Base-by-base conservation (phyloP, 2,888 invertebrate species). In the Macaria liturata region DNA sequence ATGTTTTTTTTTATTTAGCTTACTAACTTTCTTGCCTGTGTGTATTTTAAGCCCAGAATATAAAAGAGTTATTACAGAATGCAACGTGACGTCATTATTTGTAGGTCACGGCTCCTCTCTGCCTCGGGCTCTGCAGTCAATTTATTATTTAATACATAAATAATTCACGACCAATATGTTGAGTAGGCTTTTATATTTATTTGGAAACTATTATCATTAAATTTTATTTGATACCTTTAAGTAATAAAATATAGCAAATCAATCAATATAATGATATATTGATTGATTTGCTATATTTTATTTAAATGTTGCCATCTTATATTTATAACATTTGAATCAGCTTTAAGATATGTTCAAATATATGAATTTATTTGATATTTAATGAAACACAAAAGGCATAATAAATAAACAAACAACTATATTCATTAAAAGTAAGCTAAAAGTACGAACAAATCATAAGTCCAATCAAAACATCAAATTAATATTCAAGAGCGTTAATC, bases 101-200 rank as follows among this genome's bases (percentile, higher is more conserved):
- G 73, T 86, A 68, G 86, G 88, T 86, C 88, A 88, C 65, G 88
- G 88, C 69, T 70, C 37, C 44, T 43, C 58, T 78, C 77, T 75
- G 76, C 64, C 68, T 53, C 46, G 44, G 54, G 46, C 51, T 53
- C n/a, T 42, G 9, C 8, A 42, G 58, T 55, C 42, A 9, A 58
- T 47, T 47, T 49, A 59, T 54, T 59, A 55, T 46, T 49, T 53
- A 46, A 59, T 54, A 39, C 39, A 53, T 53, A 37, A 37, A 37
- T 37, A 6, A 37, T 37, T 45, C 40, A 39, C n/a, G 9, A 4
- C 42, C 4, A 9, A 48, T 49, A 44, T 39, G 48, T 52, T 52
- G 51, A 34, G 42, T 49, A 49, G 49, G 44, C 48, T 51, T 51
- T 40, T 45, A 48, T 50, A 47, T 43, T 37, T 46, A 46, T 57